Evolutionary conservation across 1,140 invertebrate genomes (phyloP), one percentile per base, ranked within the genome.

Genomic region (Druon quercuslanigerum): DNA sequence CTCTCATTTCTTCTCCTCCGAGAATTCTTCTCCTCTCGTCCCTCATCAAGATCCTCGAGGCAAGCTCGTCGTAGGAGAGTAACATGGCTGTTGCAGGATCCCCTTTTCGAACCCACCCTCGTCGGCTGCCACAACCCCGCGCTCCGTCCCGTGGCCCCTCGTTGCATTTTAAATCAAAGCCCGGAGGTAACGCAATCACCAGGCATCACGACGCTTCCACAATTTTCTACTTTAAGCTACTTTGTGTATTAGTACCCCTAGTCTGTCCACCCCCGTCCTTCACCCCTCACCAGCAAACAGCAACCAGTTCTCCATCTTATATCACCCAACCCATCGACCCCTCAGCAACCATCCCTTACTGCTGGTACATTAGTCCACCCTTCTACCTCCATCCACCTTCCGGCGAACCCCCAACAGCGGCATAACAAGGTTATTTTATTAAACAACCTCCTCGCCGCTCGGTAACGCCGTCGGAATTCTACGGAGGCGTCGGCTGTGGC

Each of bases 191-290:
- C 90, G 90, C 90, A 91, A 91, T 91, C 90, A 91, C 89, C 90
- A 88, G 85, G 90, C 90, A 91, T 91, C 90, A 91, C 90, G 90
- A 91, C 90, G 90, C 90, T 91, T 91, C 90, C 90, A 91, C 90
- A 91, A 91, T 91, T 91, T 91, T 91, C 90, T 91, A 91, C 90
- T 91, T 91, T 91, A 91, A 91, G 90, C 90, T 91, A 91, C 90
- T 91, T 91, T 91, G 89, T 91, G 88, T 91, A 91, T 91, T 91
- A 91, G 89, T 90, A 86, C 84, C 87, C 86, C 83, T 77, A 52
- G 71, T 74, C 60, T 76, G 57, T 57, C 76, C 78, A 73, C 52
- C 70, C 40, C 73, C 56, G 46, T 60, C 72, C 74, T 73, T 79
- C 76, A 80, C 72, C 52, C 79, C 76, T 51, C 78, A 56, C 76